Conservation (phyloP, 2,113 vertebrate species). For the Calidris pygmaea region DNA sequence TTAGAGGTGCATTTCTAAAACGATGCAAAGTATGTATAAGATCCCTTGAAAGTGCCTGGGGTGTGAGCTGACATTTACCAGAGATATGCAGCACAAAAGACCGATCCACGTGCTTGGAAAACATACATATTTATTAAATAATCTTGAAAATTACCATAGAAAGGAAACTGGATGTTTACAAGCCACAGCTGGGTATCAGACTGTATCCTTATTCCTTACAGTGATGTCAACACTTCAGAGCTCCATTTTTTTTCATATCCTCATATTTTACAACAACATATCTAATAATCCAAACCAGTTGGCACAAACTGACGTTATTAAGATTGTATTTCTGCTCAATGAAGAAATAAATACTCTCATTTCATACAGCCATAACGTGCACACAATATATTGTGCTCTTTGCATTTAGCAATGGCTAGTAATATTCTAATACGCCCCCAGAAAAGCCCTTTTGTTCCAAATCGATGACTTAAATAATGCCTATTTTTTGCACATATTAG, state of each 20-base stretch:
- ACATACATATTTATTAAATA: neutral
- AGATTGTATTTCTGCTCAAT: neutral
- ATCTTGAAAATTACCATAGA: neutral
- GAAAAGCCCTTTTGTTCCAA: neutral
- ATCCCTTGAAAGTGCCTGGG: neutral
- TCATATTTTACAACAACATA: neutral
- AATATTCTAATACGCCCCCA: neutral
- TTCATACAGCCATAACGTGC: rapidly evolving
- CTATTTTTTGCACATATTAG: neutral
- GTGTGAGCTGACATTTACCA: neutral
- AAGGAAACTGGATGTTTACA: neutral
- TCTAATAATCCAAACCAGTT: neutral
- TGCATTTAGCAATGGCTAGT: neutral
- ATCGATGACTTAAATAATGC: neutral
- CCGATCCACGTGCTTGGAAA: neutral
- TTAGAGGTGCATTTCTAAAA: neutral
- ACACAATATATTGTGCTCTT: neutral
- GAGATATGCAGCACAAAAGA: neutral
- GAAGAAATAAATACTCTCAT: neutral
- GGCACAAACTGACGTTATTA: neutral
- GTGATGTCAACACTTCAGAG: neutral
- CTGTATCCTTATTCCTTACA: neutral
- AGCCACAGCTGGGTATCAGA: neutral
- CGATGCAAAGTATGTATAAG: neutral
- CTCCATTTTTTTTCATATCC: neutral